Evolutionary conservation across 2,113 vertebrate genomes (phyloP), one percentile per base, ranked within the genome.

Genomic region (western clawed frog (Xenopus tropicalis)): DNA sequence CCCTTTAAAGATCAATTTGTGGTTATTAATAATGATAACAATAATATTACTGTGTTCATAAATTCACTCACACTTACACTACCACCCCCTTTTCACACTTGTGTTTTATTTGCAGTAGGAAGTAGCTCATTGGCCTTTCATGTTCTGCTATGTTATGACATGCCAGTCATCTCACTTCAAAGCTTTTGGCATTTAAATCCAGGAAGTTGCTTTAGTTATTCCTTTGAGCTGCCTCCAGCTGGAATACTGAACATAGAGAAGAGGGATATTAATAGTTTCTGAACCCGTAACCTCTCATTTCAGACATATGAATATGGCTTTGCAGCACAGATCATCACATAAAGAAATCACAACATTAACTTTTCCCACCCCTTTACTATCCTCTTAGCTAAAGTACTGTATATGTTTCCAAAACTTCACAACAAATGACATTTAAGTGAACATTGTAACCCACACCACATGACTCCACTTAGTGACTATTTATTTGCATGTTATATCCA

Each of bases 161-260:
- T 74, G 58, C 64, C 56, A 74, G 44, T 12, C 44, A 74, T 69
- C 54, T 74, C 37, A 67, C 65, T 69, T 74, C 63, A 74, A 69
- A 74, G 72, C 72, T 22, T 61, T 22, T 61, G 72, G 65, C 43
- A 61, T 74, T 74, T 74, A 14, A 74, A 58, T 68, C 44, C 65
- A 68, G 72, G 72, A 74, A 74, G 72, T 74, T 51, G 57, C 37
- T 44, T 25, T 29, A 74, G 72, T 37, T 74, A 74, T 74, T 68
- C 51, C 72, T 74, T 74, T 74, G 72, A 74, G 65, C 65, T 62
- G 44, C 65, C 65, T 74, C 72, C 72, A 74, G 58, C 57, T 52
- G 65, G 16, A 74, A 57, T 44, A 68, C 29, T 57, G 43, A 67
- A 19, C 25, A 62, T 57, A 24, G 51, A 66, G 62, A 23, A 58